phyloP scores from a whole-genome alignment of 23 tunicate genomes.

The Halocynthia aurantium region DNA sequence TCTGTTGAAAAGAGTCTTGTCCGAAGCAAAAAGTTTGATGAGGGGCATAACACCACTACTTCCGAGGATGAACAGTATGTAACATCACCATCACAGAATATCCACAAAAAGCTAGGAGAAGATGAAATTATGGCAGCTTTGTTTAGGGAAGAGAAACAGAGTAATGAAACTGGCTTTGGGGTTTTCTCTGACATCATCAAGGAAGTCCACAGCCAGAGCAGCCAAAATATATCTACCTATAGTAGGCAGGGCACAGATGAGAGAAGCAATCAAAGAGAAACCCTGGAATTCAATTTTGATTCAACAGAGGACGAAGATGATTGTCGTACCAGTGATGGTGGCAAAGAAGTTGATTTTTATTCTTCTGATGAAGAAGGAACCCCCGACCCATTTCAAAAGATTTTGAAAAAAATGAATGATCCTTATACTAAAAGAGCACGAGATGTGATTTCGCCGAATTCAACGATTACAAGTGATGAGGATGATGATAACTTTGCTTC shows the following conservation, averaged over 20 bases:
- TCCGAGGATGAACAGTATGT: too few species aligned
- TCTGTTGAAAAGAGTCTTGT: too few species aligned
- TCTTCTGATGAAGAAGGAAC: neutral
- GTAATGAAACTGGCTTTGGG: neutral
- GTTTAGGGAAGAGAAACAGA: too few species aligned
- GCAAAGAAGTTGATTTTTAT: too few species aligned
- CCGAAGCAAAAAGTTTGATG: too few species aligned
- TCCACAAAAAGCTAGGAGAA: too few species aligned
- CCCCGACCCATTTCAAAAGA: neutral
- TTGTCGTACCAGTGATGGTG: too few species aligned
- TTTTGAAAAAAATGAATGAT: neutral
- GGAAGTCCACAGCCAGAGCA: slow-evolving; percentile 17
- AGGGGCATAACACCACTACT: too few species aligned
- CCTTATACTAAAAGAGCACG: neutral
- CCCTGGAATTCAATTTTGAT: neutral
- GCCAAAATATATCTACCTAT: slow-evolving; percentile 1
- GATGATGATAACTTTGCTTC: slow-evolving; percentile 24
- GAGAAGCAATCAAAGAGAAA: neutral
- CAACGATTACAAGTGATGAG: slow-evolving; percentile 13
- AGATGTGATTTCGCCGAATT: neutral
- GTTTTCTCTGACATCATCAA: slow-evolving; percentile 14
- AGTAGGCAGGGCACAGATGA: neutral
- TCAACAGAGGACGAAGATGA: neutral
- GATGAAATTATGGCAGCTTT: too few species aligned
- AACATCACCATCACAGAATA: too few species aligned